Conservation (phyloP, 2,113 vertebrate genomes). For the Channa argus region DNA sequence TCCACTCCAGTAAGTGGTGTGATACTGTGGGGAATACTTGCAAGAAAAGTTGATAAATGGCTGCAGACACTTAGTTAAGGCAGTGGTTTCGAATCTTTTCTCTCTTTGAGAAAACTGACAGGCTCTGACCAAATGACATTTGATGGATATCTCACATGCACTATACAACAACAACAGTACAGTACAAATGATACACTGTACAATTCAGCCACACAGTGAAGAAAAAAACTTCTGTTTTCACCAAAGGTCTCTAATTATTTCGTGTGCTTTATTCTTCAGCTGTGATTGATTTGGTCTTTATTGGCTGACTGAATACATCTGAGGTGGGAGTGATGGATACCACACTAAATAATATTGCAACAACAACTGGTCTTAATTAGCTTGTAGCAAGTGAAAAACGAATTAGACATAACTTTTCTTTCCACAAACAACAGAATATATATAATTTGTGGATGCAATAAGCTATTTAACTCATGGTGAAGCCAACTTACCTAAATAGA, state of each 20-base stretch:
- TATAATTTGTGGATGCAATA: slow-evolving; percentile 19
- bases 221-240: too few species aligned
- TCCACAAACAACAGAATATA: slow-evolving; percentile 11
- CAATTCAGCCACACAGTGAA: too few species aligned
- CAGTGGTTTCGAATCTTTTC: too few species aligned
- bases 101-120: too few species aligned
- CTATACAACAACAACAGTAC: too few species aligned
- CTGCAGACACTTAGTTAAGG: too few species aligned
- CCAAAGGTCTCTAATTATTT: neutral
- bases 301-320: slow-evolving; percentile 11
- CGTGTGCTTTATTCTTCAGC: slow-evolving; percentile 14
- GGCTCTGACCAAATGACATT: too few species aligned
- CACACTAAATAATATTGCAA: slow-evolving; percentile 13
- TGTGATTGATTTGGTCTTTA: slow-evolving; percentile 32
- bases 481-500: neutral
- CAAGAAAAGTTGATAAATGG: too few species aligned
- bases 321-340: slow-evolving; percentile 32
- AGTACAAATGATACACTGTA: too few species aligned
- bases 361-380: slow-evolving; percentile 14
- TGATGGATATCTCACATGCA: too few species aligned
- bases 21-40: too few species aligned
- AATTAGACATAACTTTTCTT: slow-evolving; percentile 27
- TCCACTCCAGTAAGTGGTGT: too few species aligned
- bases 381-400: slow-evolving; percentile 23
- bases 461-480: neutral